phyloP scores from a whole-genome alignment of 2,797 vertebrate species.

The Hyperoplus lanceolatus region DNA sequence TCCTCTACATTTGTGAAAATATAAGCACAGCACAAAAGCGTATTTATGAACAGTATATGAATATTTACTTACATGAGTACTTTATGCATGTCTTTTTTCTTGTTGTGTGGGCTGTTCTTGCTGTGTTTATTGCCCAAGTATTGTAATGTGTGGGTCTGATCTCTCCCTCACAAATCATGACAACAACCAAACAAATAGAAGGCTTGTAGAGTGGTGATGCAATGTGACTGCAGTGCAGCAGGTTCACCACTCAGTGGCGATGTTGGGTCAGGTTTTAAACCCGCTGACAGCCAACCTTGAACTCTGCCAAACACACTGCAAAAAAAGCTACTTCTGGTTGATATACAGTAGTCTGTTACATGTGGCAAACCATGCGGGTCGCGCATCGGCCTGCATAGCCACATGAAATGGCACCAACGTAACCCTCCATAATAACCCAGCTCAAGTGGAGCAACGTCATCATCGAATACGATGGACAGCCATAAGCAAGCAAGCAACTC shows the following conservation, averaged over 20 bases:
- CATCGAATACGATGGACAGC: too few relatives aligned
- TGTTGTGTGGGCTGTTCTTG: not conserved
- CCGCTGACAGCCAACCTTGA: not conserved
- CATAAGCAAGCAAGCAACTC: not conserved
- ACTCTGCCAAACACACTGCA: slow-evolving; percentile 34
- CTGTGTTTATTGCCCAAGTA: not conserved
- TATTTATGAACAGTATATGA: not conserved
- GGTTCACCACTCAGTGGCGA: slow-evolving; percentile 63
- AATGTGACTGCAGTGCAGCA: slow-evolving; percentile 23
- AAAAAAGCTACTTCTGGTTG: slow-evolving; percentile 19
- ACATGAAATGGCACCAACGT: too few relatives aligned
- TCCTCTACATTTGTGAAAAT: not conserved
- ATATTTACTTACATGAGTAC: not conserved
- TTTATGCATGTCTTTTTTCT: not conserved
- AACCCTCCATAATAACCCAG: too few relatives aligned
- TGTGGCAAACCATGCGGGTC: too few relatives aligned
- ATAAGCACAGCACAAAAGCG: not conserved
- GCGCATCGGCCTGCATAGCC: too few relatives aligned
- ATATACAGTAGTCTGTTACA: not conserved
- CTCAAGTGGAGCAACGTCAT: too few relatives aligned
- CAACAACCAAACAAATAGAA: not conserved
- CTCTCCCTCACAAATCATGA: not conserved
- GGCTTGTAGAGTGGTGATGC: slow-evolving; percentile 29
- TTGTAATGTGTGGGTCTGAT: not conserved
- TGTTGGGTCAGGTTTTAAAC: slow-evolving; percentile 45